Evolutionary conservation across 2,113 vertebrate species (phyloP), one percentile per base, ranked within the genome.

Genomic region (Lagopus muta): DNA sequence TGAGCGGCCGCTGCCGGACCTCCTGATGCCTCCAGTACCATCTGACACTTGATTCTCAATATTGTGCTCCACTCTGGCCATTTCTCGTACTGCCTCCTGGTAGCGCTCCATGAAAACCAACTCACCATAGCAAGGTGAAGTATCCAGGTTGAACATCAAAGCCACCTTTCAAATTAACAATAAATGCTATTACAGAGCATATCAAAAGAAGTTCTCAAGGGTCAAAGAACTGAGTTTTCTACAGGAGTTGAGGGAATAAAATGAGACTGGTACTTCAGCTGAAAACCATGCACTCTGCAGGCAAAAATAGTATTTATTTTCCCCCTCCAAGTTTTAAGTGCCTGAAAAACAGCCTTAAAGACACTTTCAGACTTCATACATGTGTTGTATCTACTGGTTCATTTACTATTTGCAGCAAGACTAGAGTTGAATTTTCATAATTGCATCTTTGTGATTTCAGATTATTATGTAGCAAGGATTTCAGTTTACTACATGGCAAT

Each of bases 31-130:
- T 12, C 94, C 93, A 8, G 94, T 18, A 7, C 95, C 91, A 2
- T 98, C 97, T 1, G 97, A 98, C 62, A 97, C 97, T 89, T 98
- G 98, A 92, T 96, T 98, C 95, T 99, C 99, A 81, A 99, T 99
- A 90, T 98, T 99, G 92, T 99, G 98, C 94, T 99, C 99, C 88
- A 99, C 99, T 62, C 78, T 98, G 11, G 96, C 97, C 89, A 99
- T 97, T 95, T 99, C 99, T 86, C 54, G 92, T 89, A 99, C 97
- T 0, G 99, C 98, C 28, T 99, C 98, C 75, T 98, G 98, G 94
- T 99, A 99, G 70, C 98, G 97, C 89, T 99, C 99, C 98, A 99
- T 98, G 88, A 99, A 99, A 90, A 98, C 95, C 83, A 99, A 95
- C 85, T 99, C 99, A 6, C 99, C 98, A 10, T 97, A 98, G 71